Conservation (phyloP, 2,113 vertebrate genomes). For the Antechinus flavipes region DNA sequence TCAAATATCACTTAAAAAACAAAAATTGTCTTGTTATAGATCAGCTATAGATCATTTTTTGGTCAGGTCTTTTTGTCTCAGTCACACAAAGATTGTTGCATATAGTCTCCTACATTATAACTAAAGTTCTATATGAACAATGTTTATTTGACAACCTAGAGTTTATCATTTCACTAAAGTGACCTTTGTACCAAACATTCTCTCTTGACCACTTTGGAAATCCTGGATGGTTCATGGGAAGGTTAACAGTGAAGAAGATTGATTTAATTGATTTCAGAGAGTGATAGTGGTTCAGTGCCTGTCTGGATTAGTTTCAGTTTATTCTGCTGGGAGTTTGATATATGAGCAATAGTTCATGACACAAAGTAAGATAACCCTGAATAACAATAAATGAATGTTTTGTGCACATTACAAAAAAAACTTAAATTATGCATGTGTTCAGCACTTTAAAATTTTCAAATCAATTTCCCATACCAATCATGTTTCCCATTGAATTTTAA, state of each 20-base stretch:
- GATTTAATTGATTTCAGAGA: neutral
- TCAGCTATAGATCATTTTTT: neutral
- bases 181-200: neutral
- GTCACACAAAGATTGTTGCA: neutral
- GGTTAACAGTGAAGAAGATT: conserved; percentile 5
- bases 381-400: neutral
- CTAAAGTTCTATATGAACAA: neutral
- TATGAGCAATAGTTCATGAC: neutral
- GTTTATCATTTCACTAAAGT: neutral
- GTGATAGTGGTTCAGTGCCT: neutral
- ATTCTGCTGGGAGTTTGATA: neutral
- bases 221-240: neutral
- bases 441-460: neutral
- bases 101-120: neutral
- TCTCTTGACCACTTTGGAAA: neutral
- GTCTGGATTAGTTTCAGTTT: neutral
- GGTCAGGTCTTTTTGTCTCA: neutral
- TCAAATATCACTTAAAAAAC: neutral
- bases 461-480: neutral
- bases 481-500: neutral
- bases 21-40: neutral
- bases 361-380: neutral
- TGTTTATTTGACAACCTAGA: neutral
- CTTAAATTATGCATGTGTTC: neutral
- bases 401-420: neutral